Percentiles rank a stretch among this genome's conserved stretches.
These are phyloP conservation scores for Actinopyga echinites DNA, from an alignment of 53 echinoderm and acorn worm genomes.

Conservation along the genomic window DNA sequence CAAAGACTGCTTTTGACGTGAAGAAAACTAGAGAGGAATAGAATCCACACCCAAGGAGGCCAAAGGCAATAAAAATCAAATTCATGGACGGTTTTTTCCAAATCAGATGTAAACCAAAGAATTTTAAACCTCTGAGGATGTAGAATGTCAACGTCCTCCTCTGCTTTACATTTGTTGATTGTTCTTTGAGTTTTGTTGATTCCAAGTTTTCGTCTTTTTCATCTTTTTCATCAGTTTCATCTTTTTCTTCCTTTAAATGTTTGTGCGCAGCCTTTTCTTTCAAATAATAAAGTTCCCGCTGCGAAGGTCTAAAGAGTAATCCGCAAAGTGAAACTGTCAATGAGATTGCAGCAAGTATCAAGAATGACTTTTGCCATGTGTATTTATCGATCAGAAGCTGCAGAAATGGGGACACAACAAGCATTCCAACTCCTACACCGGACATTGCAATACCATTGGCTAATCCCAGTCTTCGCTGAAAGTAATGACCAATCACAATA, in stretches of 20 bases:
- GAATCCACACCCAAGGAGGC: constrained; percentile 27
- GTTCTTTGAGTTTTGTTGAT: no score
- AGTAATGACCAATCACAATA: constrained; percentile 25
- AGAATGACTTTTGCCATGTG: constrained; percentile 22
- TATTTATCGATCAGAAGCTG: constrained; percentile 13
- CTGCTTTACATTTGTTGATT: no score
- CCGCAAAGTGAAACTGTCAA: constrained; percentile 7
- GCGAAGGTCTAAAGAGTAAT: constrained; percentile 31
- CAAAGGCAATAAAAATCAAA: constrained; percentile 18
- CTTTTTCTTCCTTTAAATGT: neutral
- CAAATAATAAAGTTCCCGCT: constrained; percentile 30
- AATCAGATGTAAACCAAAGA: constrained; percentile 24
- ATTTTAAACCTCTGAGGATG: constrained; percentile 1
- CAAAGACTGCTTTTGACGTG: constrained; percentile 40
- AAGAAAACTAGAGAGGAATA: constrained; percentile 42
- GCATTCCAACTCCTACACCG: constrained; percentile 40
- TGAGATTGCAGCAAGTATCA: neutral
- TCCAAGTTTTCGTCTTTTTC: neutral
- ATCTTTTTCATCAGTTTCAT: neutral
- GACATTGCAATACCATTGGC: constrained; percentile 43
- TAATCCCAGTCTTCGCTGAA: constrained; percentile 14
- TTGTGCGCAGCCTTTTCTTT: neutral
- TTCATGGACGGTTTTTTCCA: constrained; percentile 9
- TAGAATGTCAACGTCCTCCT: neutral
- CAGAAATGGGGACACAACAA: constrained; percentile 20